Evolutionary conservation across 30 jellyfish, hydroid and myxozoan species (phyloP).

Genomic region (Pelagia noctiluca): DNA sequence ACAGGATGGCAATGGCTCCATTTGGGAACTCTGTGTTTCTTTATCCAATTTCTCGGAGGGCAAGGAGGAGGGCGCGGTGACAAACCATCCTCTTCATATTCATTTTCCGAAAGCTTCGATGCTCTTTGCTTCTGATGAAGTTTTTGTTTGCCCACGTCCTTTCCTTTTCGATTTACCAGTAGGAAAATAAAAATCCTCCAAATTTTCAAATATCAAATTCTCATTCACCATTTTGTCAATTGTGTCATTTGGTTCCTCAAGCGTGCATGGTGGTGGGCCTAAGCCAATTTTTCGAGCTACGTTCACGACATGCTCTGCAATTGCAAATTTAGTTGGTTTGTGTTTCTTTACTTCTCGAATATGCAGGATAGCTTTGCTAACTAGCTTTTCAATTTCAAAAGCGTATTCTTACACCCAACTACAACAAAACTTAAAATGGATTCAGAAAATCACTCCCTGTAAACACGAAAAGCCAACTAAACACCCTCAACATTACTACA

Average conservation of each 20-base stretch:
- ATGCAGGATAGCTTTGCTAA: conserved; percentile 11
- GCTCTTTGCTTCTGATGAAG: not conserved
- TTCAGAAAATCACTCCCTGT: too few relatives aligned
- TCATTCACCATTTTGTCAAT: too few relatives aligned
- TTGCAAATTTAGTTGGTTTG: conserved; percentile 8
- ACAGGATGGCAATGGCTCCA: not conserved
- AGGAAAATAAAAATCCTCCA: not conserved
- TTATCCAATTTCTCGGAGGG: conserved; percentile 4
- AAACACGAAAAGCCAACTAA: too few relatives aligned
- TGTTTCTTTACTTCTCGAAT: conserved; percentile 16
- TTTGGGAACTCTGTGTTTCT: conserved; percentile 1
- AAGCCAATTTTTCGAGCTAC: conserved; percentile 12
- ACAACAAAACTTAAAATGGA: too few relatives aligned
- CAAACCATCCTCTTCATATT: not conserved
- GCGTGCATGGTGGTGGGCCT: too few relatives aligned
- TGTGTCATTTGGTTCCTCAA: too few relatives aligned
- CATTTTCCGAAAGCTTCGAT: not conserved
- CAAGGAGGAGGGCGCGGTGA: conserved; percentile 6
- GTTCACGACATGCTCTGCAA: conserved; percentile 6
- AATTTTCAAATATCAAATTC: too few relatives aligned
- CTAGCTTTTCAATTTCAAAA: conserved; percentile 16
- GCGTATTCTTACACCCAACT: too few relatives aligned
- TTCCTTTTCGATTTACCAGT: not conserved
- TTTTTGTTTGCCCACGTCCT: conserved; percentile 2
- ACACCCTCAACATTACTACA: too few relatives aligned